Evolutionary conservation across 1,140 invertebrate genomes (phyloP), one percentile per base, ranked within the genome.

Genomic region (Cephus cinctus): DNA sequence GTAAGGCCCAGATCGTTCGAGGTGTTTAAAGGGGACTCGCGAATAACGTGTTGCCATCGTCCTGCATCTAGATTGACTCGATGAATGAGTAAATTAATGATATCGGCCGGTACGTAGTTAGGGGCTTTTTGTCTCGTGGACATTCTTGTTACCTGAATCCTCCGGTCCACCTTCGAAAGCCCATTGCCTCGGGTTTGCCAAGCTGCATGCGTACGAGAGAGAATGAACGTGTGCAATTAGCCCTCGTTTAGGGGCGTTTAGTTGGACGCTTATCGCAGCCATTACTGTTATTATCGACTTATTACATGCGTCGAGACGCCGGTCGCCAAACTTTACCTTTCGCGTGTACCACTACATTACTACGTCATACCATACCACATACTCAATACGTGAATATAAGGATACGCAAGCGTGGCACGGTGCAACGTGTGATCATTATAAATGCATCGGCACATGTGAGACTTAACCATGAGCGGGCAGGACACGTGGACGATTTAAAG

Each of bases 211-310:
- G n/a, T n/a, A n/a, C n/a, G n/a, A n/a, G n/a, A n/a, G n/a, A n/a
- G n/a, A n/a, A n/a, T n/a, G 19, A 36, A 36, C 14, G 42, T 42
- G 50, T 66, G 50, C 63, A 76, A 76, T 76, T 75, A 75, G 63
- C 54, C 65, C 70, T 74, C 70, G 62, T 75, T 75, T 75, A 71
- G 59, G 59, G 63, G 57, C 68, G 66, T 75, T 76, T 75, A 76
- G 64, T 58, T 55, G 19, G 23, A 57, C 61, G 53, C 64, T 75
- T 73, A 73, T 73, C 69, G 71, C 51, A 5, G 57, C 66, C 65
- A 74, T 74, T 71, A 69, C 63, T 62, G 66, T 67, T 69, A 76
- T 76, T 76, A 76, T 75, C 73, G 69, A 69, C 69, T 75, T 72
- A 71, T 75, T 75, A 75, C 65, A 58, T 52, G n/a, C 34, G 31